Conservation (phyloP, 2,888 invertebrate genomes). For the Synanthedon formicaeformis region DNA sequence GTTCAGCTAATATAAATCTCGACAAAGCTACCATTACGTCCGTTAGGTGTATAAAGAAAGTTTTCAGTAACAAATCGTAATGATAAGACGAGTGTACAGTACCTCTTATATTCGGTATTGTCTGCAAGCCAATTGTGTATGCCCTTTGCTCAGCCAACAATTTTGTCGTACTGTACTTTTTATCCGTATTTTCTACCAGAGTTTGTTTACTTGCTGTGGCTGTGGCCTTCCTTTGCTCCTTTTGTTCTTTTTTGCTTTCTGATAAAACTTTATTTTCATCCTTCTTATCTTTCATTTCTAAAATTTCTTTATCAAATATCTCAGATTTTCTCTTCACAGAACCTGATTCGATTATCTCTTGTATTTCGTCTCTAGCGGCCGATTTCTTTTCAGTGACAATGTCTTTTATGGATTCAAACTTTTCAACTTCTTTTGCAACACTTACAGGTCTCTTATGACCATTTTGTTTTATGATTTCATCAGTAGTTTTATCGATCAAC, state of each 20-base stretch:
- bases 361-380: slow-evolving; percentile 17
- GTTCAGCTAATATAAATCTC: slow-evolving; percentile 41
- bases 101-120: slow-evolving; percentile 48
- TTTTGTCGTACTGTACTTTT: slow-evolving; percentile 12
- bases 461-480: slow-evolving; percentile 11
- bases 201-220: slow-evolving; percentile 1
- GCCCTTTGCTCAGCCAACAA: slow-evolving; percentile 34
- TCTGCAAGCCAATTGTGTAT: slow-evolving; percentile 43
- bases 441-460: slow-evolving; percentile 9
- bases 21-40: slow-evolving; percentile 61
- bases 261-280: neutral
- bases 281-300: slow-evolving; percentile 5
- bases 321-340: slow-evolving; percentile 19
- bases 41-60: slow-evolving; percentile 57
- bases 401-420: slow-evolving; percentile 12
- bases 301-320: slow-evolving; percentile 13
- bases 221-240: neutral
- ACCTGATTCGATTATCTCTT: slow-evolving; percentile 22
- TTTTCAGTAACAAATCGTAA: slow-evolving; percentile 46
- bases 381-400: slow-evolving; percentile 17
- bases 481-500: slow-evolving; percentile 12
- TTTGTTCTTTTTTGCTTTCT: neutral
- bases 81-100: slow-evolving; percentile 36
- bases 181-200: slow-evolving; percentile 5
- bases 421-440: slow-evolving; percentile 13